A percentile compares a stretch with the other conserved stretches of the same genome.
Evolutionary conservation across 1,140 invertebrate genomes (phyloP).

Genomic region (Dendrolimus punctatus): DNA sequence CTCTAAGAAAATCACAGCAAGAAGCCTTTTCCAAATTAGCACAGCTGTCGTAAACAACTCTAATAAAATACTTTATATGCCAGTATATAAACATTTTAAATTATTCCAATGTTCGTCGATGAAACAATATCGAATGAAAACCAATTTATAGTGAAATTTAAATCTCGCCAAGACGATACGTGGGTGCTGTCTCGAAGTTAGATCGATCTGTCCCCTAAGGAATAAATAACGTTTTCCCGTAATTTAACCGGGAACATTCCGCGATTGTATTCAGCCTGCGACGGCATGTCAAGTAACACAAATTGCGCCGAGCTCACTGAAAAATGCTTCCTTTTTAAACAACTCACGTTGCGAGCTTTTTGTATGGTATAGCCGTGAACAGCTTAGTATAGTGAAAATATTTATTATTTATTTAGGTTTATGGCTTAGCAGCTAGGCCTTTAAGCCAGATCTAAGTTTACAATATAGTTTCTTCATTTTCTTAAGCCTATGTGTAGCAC

Average conservation of each 20-base stretch:
- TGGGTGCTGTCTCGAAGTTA: slow-evolving; percentile 17
- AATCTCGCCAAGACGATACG: slow-evolving; percentile 3
- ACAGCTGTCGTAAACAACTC: not conserved
- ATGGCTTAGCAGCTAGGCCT: no score
- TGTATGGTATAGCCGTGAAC: no score
- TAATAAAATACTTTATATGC: slow-evolving; percentile 7
- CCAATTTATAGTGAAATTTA: not conserved
- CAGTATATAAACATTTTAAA: not conserved
- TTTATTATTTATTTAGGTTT: no score
- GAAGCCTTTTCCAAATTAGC: no score
- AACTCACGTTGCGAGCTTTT: slow-evolving; percentile 10
- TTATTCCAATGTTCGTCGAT: not conserved
- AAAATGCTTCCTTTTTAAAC: slow-evolving; percentile 37
- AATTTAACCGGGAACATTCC: slow-evolving; percentile 32
- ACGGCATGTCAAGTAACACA: slow-evolving; percentile 32
- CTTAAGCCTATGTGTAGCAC: no score
- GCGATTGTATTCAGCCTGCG: slow-evolving; percentile 29
- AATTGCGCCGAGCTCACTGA: slow-evolving; percentile 31
- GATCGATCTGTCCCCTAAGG: slow-evolving; percentile 24
- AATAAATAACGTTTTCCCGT: slow-evolving; percentile 40
- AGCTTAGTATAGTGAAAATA: no score
- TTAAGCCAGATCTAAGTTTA: no score
- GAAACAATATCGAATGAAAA: not conserved
- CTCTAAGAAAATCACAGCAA: no score
- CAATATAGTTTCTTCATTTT: no score